These are phyloP conservation scores for Eleutherodactylus coqui DNA, from an alignment of 2,797 vertebrate genomes.

Conservation along the genomic window DNA sequence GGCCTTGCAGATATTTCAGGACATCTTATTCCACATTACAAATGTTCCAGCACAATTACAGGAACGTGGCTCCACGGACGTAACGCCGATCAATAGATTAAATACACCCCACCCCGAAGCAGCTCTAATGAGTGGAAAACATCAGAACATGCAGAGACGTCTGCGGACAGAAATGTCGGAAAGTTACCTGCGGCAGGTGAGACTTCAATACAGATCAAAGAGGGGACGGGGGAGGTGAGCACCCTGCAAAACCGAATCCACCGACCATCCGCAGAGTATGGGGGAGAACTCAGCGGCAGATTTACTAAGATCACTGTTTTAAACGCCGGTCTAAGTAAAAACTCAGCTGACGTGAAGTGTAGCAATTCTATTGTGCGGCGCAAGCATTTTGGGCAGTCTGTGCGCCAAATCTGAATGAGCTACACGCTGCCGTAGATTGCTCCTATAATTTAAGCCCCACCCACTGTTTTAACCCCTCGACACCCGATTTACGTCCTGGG, in stretches of 20 bases:
- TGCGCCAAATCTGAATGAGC: too few relatives aligned
- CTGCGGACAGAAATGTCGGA: neutral
- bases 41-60: neutral
- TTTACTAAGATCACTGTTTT: too few relatives aligned
- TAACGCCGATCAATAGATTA: neutral
- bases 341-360: too few relatives aligned
- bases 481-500: too few relatives aligned
- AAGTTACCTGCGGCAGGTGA: neutral
- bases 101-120: neutral
- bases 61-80: neutral
- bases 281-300: too few relatives aligned
- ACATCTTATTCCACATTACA: slow-evolving; percentile 10
- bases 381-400: too few relatives aligned
- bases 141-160: neutral
- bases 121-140: neutral
- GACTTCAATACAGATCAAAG: neutral
- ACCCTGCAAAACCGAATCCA: neutral
- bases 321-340: too few relatives aligned
- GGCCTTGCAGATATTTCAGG: neutral
- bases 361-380: too few relatives aligned
- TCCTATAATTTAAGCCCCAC: too few relatives aligned
- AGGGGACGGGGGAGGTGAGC: neutral
- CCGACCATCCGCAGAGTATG: neutral
- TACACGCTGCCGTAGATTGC: too few relatives aligned
- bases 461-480: too few relatives aligned